phyloP scores from a whole-genome alignment of 2,888 invertebrate species.

The Agonum fuliginosum region DNA sequence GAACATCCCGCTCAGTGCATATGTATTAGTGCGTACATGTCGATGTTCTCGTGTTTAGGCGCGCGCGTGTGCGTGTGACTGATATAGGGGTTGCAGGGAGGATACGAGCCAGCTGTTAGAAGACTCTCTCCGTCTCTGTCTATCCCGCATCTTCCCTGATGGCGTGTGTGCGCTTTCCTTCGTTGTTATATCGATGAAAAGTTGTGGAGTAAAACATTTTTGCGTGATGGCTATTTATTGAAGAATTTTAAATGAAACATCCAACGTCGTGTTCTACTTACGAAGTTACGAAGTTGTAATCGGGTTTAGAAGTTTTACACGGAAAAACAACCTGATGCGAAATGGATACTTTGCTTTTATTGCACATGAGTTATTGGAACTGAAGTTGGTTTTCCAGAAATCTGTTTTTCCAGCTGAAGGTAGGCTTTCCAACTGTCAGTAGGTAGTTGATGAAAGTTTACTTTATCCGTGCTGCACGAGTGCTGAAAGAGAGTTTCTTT shows the following conservation, averaged over 20 bases:
- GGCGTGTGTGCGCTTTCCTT: background rate
- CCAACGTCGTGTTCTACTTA: background rate
- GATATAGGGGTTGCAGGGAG: background rate
- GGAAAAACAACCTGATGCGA: background rate
- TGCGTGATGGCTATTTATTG: conserved; percentile 25
- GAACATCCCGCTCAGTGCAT: background rate
- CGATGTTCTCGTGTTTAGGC: conserved; percentile 6
- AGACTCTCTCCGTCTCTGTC: background rate
- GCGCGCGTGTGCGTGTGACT: conserved; percentile 24
- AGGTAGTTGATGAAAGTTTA: too few relatives aligned
- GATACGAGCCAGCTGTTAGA: background rate
- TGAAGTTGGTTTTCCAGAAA: too few relatives aligned
- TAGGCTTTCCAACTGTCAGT: too few relatives aligned
- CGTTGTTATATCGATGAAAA: conserved; percentile 17
- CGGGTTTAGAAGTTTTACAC: background rate
- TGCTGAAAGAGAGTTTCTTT: too few relatives aligned
- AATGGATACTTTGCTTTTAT: background rate
- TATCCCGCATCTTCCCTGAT: background rate
- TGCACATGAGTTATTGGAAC: too few relatives aligned
- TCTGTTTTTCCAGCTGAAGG: too few relatives aligned
- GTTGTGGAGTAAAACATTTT: conserved; percentile 5
- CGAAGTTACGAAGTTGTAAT: background rate
- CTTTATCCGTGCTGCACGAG: too few relatives aligned
- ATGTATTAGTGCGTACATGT: background rate
- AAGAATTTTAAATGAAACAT: conserved; percentile 35